These are phyloP conservation scores for Sigmodon hispidus DNA, from an alignment of 2,113 vertebrate genomes.

Conservation along the genomic window DNA sequence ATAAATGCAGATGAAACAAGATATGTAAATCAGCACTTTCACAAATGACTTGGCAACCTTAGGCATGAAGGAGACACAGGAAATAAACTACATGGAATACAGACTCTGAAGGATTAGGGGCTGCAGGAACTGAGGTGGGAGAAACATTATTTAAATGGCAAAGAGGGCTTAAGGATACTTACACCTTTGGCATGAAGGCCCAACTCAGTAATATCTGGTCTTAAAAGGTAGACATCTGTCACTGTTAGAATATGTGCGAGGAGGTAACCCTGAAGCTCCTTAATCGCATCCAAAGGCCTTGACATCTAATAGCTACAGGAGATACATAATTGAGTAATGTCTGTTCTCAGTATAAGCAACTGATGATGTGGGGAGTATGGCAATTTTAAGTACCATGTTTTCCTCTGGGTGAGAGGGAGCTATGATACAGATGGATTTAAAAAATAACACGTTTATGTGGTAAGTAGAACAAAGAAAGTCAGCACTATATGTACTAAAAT, in stretches of 20 bases:
- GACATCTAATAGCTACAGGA: not conserved
- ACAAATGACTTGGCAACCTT: constrained; percentile 1
- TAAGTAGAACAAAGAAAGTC: not conserved
- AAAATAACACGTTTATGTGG: constrained; percentile 11
- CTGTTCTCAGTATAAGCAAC: constrained; percentile 6
- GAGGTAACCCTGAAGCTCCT: not conserved
- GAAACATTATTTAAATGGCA: not conserved
- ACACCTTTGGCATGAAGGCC: not conserved
- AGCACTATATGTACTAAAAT: not conserved
- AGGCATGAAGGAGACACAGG: not conserved
- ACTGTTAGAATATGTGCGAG: constrained; percentile 10
- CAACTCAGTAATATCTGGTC: not conserved
- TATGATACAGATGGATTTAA: not conserved
- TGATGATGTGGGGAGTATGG: not conserved
- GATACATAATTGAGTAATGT: not conserved
- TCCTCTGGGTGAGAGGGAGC: not conserved
- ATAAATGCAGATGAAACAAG: constrained; percentile 66
- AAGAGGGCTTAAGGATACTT: not conserved
- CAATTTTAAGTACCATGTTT: not conserved
- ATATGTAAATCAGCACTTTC: constrained; percentile 36
- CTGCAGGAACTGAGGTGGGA: not conserved
- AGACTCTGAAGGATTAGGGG: not conserved
- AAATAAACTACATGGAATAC: not conserved
- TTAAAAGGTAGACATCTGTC: not conserved
- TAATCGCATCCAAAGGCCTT: not conserved